Evolutionary conservation across 1,140 invertebrate species (phyloP).

Genomic region (Lerema accius): DNA sequence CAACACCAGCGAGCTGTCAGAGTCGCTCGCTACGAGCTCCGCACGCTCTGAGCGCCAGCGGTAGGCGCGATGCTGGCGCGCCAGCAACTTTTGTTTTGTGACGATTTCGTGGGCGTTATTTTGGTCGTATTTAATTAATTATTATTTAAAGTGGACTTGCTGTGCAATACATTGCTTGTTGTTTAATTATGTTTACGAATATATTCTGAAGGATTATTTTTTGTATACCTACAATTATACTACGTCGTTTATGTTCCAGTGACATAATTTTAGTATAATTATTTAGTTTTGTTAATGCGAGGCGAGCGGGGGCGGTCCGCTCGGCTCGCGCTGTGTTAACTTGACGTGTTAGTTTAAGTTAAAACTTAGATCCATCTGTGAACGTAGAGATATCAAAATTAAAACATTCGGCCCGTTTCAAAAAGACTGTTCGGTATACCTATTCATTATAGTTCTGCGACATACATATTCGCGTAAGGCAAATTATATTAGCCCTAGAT

Average conservation of each 20-base stretch:
- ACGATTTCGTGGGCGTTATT: slow-evolving; percentile 56
- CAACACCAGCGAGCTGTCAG: no score
- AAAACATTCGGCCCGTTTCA: slow-evolving; percentile 80
- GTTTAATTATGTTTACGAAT: slow-evolving; percentile 76
- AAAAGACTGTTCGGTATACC: slow-evolving; percentile 83
- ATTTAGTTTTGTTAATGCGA: slow-evolving; percentile 38
- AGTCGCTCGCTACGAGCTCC: neutral
- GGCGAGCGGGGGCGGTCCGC: slow-evolving; percentile 32
- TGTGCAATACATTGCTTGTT: slow-evolving; percentile 80
- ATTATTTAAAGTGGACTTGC: slow-evolving; percentile 74
- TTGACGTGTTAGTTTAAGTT: slow-evolving; percentile 68
- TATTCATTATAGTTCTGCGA: slow-evolving; percentile 72
- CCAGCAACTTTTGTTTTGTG: slow-evolving; percentile 33
- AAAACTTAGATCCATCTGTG: slow-evolving; percentile 70
- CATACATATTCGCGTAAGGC: slow-evolving; percentile 62
- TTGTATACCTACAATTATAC: slow-evolving; percentile 56
- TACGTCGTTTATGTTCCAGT: slow-evolving; percentile 59
- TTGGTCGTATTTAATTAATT: slow-evolving; percentile 65
- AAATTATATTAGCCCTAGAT: slow-evolving; percentile 71
- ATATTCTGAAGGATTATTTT: slow-evolving; percentile 65
- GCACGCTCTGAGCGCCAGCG: neutral
- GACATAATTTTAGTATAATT: slow-evolving; percentile 54
- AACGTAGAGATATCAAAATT: slow-evolving; percentile 77
- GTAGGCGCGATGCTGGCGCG: neutral
- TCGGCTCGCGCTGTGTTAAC: slow-evolving; percentile 34